Evolutionary conservation across 2,113 vertebrate genomes (phyloP), one percentile per base, ranked within the genome.

Genomic region (Paradoxurus hermaphroditus): DNA sequence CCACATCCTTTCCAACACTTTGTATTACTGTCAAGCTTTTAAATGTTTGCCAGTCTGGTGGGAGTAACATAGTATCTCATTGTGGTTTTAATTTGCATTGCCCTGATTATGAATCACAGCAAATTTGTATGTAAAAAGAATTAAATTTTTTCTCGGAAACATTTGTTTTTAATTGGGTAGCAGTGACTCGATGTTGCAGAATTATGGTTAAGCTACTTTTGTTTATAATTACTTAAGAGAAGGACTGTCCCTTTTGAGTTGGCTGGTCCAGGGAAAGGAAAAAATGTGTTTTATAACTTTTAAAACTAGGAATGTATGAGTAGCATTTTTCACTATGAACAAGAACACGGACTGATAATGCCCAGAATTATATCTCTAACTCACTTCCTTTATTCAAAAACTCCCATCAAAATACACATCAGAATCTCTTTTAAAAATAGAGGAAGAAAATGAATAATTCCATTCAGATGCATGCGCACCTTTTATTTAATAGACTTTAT

Each of bases 91-190:
- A 93, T 92, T 84, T 95, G 21, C 73, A 90, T 95, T 78, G 92
- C 1, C 75, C 44, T 94, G 34, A 62, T 96, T 97, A 90, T 86
- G 93, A 92, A 97, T 86, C 56, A 82, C 70, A 72, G 56, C 70
- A 95, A 94, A 93, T 97, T 97, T 70, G 31, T 97, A 95, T 79
- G 4, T 95, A 94, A 97, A 93, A 83, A 46, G 12, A 97, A 91
- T 97, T 95, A 96, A 82, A 95, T 41, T 84, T 90, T 86, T 90
- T 91, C 72, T 86, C 94, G 53, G 56, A 97, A 97, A 97, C 98
- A 98, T 97, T 97, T 98, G 97, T 0, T 98, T 98, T 88, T 97
- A 65, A 98, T 98, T 98, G 96, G 27, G 59, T 97, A 97, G 70
- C 70, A 84, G 53, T 96, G 72, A 83, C 72, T 87, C 51, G 25